These are phyloP conservation scores for Neoaliturus tenellus DNA, from an alignment of 2,888 invertebrate genomes.

Conservation along the genomic window DNA sequence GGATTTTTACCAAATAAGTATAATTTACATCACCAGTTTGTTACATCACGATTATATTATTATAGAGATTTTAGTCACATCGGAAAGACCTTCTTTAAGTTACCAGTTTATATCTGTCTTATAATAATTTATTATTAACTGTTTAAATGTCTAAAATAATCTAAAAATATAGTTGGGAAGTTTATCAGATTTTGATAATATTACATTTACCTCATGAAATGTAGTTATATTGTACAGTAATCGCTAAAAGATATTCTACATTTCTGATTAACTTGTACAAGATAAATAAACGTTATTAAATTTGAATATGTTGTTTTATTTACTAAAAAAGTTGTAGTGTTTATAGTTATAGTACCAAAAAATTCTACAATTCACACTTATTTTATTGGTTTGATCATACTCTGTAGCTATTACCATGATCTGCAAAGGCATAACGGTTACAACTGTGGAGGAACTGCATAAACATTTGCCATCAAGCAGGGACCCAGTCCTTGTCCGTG, in stretches of 20 bases:
- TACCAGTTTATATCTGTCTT: constrained; percentile 42
- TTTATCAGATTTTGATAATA: constrained; percentile 47
- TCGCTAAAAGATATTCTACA: constrained; percentile 25
- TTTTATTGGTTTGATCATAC: no score
- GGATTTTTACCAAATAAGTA: constrained; percentile 39
- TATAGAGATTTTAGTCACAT: constrained; percentile 27
- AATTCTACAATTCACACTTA: no score
- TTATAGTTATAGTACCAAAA: no score
- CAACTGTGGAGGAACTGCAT: no score
- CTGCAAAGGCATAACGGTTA: no score
- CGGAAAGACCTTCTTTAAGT: constrained; percentile 16
- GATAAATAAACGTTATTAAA: constrained; percentile 36
- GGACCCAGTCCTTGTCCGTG: no score
- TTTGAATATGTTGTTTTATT: background rate
- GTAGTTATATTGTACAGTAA: constrained; percentile 34
- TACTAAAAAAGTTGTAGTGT: no score
- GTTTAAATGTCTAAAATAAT: constrained; percentile 21
- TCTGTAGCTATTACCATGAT: no score
- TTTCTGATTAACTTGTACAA: constrained; percentile 27
- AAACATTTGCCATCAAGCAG: no score
- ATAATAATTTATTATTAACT: constrained; percentile 41
- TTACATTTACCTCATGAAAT: constrained; percentile 46
- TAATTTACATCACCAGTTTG: constrained; percentile 43
- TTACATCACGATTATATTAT: constrained; percentile 33
- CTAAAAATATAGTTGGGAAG: background rate